Conservation (phyloP, 1,140 invertebrate genomes). For the Penaeus vannamei region DNA sequence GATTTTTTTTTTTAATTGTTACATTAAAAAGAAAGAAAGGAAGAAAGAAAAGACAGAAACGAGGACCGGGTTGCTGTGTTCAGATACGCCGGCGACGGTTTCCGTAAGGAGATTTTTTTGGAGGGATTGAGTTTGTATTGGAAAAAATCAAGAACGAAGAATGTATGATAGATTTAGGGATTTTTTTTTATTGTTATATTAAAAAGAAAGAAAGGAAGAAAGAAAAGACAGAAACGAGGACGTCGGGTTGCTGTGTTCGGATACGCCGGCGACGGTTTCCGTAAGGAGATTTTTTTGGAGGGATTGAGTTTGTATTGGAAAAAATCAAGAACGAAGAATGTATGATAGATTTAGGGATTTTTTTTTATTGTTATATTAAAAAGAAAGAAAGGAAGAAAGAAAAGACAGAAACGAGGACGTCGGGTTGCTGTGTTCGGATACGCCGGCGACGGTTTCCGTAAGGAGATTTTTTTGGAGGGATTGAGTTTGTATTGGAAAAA, state of each 20-base stretch:
- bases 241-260: constrained; percentile 78
- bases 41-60: too few relatives aligned
- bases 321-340: too few relatives aligned
- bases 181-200: too few relatives aligned
- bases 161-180: too few relatives aligned
- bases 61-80: constrained; percentile 82
- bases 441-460: constrained; percentile 29
- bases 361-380: too few relatives aligned
- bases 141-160: too few relatives aligned
- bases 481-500: neutral
- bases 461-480: neutral
- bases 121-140: neutral
- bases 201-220: too few relatives aligned
- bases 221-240: constrained; percentile 84
- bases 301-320: neutral
- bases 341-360: too few relatives aligned
- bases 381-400: too few relatives aligned
- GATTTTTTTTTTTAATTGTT: too few relatives aligned
- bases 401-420: constrained; percentile 80
- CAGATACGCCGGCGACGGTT: constrained; percentile 53
- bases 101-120: constrained; percentile 6
- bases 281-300: constrained; percentile 13
- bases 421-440: constrained; percentile 77
- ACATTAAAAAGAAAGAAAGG: too few relatives aligned
- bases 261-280: constrained; percentile 25